Evolutionary conservation across 2,113 vertebrate species (phyloP).

Genomic region (Caranx ignobilis): DNA sequence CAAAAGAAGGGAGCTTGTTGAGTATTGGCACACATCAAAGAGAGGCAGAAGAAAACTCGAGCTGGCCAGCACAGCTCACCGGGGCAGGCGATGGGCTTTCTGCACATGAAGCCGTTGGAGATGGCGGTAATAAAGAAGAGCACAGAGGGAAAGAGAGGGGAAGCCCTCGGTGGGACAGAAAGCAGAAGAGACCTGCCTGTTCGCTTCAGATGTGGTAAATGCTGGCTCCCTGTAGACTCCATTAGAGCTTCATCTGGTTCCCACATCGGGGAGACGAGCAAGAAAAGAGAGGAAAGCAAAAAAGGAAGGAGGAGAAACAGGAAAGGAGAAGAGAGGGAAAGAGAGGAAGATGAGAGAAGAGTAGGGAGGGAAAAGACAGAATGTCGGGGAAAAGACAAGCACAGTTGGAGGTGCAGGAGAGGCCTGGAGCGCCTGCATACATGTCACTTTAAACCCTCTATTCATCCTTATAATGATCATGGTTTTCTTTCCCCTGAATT

Average conservation of each 20-base stretch:
- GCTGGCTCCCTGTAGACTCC: constrained; percentile 83
- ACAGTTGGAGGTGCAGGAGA: neutral
- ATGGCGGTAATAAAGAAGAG: constrained; percentile 55
- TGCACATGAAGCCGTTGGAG: constrained; percentile 65
- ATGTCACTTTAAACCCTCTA: constrained; percentile 23
- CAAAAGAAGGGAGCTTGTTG: constrained; percentile 76
- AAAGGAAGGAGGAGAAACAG: constrained; percentile 44
- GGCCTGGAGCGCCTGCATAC: neutral
- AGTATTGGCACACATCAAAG: constrained; percentile 79
- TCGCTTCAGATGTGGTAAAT: constrained; percentile 82
- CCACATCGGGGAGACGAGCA: constrained; percentile 49
- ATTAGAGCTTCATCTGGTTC: constrained; percentile 79
- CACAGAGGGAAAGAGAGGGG: constrained; percentile 35
- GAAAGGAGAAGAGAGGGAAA: constrained; percentile 25
- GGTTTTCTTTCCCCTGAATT: constrained; percentile 10
- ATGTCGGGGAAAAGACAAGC: neutral
- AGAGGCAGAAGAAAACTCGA: constrained; percentile 49
- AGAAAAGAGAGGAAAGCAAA: constrained; percentile 27
- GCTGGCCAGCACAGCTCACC: constrained; percentile 39
- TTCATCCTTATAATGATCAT: neutral
- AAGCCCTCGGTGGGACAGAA: constrained; percentile 64
- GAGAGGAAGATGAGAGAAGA: constrained; percentile 24
- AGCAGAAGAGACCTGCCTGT: constrained; percentile 74
- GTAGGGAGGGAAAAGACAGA: constrained; percentile 38
- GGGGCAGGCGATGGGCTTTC: constrained; percentile 46